Evolutionary conservation across 1,140 invertebrate genomes (phyloP).

Genomic region (Piezodorus guildinii): DNA sequence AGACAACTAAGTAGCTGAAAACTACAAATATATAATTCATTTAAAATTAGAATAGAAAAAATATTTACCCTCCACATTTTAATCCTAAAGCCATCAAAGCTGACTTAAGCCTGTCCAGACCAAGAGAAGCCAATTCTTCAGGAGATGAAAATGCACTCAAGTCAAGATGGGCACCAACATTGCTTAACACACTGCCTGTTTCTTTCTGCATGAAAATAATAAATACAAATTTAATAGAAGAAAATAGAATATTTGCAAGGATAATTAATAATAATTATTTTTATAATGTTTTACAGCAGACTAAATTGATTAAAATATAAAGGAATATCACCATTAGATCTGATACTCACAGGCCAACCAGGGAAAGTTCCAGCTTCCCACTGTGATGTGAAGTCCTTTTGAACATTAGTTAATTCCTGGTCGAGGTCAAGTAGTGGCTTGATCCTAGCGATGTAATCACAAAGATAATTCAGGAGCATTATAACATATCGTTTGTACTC

Average conservation of each 20-base stretch:
- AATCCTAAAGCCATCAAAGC: conserved; percentile 93
- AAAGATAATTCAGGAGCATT: conserved; percentile 74
- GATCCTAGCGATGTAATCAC: conserved; percentile 71
- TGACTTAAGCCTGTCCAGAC: conserved; percentile 92
- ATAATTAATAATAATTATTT: too few relatives aligned
- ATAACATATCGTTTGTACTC: conserved; percentile 78
- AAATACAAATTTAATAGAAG: neutral
- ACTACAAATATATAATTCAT: neutral
- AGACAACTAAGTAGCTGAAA: neutral
- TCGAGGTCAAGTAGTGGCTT: conserved; percentile 84
- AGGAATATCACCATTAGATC: too few relatives aligned
- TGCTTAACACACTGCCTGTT: conserved; percentile 44
- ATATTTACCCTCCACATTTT: conserved; percentile 84
- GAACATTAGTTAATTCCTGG: conserved; percentile 61
- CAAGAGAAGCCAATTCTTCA: conserved; percentile 93
- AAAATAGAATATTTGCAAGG: too few relatives aligned
- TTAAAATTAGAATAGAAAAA: neutral
- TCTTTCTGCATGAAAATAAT: conserved; percentile 3
- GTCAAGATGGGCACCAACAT: conserved; percentile 91
- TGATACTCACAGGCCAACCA: conserved; percentile 73
- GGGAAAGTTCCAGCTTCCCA: conserved; percentile 84
- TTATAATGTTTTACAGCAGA: too few relatives aligned
- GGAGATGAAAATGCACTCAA: conserved; percentile 93
- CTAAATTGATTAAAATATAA: too few relatives aligned
- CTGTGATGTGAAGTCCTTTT: conserved; percentile 72